Evolutionary conservation across 1,140 invertebrate genomes (phyloP).

Genomic region (Colletes gigas): DNA sequence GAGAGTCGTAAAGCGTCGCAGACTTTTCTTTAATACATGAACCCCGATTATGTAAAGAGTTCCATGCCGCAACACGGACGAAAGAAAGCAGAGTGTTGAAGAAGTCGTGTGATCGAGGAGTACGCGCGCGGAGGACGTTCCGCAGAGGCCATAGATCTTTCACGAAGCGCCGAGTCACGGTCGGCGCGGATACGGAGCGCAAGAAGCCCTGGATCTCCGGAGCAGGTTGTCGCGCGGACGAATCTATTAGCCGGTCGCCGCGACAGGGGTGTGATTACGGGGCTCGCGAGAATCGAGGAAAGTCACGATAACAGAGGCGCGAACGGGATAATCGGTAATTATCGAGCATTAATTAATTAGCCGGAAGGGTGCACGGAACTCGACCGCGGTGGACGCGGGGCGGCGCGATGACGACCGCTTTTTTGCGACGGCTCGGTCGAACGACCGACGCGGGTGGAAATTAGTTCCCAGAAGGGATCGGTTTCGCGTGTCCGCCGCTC

Average conservation of each 20-base stretch:
- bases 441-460: conserved; percentile 59
- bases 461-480: conserved; percentile 73
- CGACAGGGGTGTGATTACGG: conserved; percentile 33
- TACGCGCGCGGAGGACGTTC: too few relatives aligned
- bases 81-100: too few relatives aligned
- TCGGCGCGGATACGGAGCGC: neutral
- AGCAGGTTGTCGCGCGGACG: neutral
- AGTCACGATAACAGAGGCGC: conserved; percentile 42
- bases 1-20: too few relatives aligned
- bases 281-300: conserved; percentile 40
- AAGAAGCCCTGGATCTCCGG: too few relatives aligned
- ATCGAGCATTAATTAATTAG: conserved; percentile 64
- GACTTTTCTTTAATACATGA: too few relatives aligned
- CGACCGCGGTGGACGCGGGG: neutral
- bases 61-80: too few relatives aligned
- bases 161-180: neutral
- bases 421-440: conserved; percentile 37
- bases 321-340: conserved; percentile 62
- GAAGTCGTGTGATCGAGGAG: too few relatives aligned
- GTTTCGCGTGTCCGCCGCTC: conserved; percentile 76
- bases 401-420: conserved; percentile 46
- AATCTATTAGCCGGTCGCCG: conserved; percentile 17
- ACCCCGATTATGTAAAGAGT: too few relatives aligned
- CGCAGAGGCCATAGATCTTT: neutral
- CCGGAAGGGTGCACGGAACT: conserved; percentile 19